Conservation (phyloP, 2,888 invertebrate species). For the Trichogramma evanescens region DNA sequence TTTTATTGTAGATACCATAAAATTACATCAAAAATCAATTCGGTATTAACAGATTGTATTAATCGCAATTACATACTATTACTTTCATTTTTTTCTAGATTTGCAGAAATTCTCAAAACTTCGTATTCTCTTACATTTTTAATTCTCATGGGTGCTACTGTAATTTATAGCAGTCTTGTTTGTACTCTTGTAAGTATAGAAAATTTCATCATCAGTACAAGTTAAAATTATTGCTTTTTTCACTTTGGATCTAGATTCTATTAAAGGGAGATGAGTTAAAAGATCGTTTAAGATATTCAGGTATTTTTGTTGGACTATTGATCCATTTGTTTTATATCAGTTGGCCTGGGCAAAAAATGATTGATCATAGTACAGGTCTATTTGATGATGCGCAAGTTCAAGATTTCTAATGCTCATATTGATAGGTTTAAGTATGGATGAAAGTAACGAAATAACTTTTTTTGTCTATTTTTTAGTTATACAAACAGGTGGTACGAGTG, state of each 20-base stretch:
- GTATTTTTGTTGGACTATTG: not conserved
- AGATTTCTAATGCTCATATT: not conserved
- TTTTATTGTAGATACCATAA: too few relatives aligned
- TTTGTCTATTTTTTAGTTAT: not conserved
- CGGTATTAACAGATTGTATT: too few relatives aligned
- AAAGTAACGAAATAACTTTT: not conserved
- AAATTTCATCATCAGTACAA: too few relatives aligned
- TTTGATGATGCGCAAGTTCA: not conserved
- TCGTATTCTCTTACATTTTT: not conserved
- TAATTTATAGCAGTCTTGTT: not conserved
- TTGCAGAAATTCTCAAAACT: too few relatives aligned
- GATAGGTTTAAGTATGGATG: not conserved
- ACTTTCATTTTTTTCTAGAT: too few relatives aligned
- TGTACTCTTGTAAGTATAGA: too few relatives aligned
- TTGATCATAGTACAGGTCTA: not conserved
- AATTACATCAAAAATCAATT: too few relatives aligned
- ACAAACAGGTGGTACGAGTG: not conserved
- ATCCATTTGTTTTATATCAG: constrained; percentile 3
- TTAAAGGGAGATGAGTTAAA: not conserved
- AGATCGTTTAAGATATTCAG: not conserved
- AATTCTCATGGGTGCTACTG: not conserved
- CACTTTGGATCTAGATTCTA: not conserved
- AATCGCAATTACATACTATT: too few relatives aligned
- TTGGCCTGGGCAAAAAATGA: constrained; percentile 4
- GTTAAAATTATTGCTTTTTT: not conserved